Percentiles rank a stretch among this genome's conserved stretches.
Evolutionary conservation across 2,797 vertebrate genomes (phyloP).

Genomic region (Leptatherina wallacei): DNA sequence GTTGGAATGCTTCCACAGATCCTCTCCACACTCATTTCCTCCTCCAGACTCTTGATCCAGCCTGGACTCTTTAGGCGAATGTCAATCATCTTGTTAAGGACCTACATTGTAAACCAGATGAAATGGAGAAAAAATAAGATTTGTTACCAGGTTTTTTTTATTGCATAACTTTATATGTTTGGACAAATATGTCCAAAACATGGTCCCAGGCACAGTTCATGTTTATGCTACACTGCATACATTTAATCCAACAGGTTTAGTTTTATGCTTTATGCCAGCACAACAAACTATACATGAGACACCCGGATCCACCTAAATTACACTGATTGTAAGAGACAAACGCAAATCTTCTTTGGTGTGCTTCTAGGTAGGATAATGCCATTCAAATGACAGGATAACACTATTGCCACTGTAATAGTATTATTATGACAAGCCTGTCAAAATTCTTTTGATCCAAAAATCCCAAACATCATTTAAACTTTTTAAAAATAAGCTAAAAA

Average conservation of each 20-base stretch:
- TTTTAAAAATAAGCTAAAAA: too few species aligned
- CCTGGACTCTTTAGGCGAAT: constrained; percentile 94
- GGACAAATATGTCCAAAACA: too few species aligned
- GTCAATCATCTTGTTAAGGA: constrained; percentile 88
- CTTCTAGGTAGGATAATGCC: neutral
- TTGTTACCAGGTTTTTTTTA: accelerated
- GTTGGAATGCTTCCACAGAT: constrained; percentile 90
- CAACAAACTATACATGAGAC: neutral
- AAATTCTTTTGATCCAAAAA: too few species aligned
- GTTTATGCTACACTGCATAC: neutral
- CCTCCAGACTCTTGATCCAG: constrained; percentile 95
- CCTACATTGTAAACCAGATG: constrained; percentile 69
- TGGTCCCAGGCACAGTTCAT: neutral
- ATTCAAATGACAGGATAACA: too few species aligned
- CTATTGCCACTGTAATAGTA: too few species aligned
- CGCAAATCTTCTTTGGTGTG: neutral
- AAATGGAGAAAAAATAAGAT: neutral
- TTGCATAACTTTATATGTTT: neutral
- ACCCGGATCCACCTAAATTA: too few species aligned
- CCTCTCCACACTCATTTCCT: constrained; percentile 95
- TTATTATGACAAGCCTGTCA: too few species aligned
- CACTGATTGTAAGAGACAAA: neutral
- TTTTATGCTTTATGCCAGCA: neutral
- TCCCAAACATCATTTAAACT: too few species aligned
- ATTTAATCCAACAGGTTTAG: neutral